These are phyloP conservation scores for Menidia menidia DNA, from an alignment of 2,797 vertebrate species.

Conservation along the genomic window DNA sequence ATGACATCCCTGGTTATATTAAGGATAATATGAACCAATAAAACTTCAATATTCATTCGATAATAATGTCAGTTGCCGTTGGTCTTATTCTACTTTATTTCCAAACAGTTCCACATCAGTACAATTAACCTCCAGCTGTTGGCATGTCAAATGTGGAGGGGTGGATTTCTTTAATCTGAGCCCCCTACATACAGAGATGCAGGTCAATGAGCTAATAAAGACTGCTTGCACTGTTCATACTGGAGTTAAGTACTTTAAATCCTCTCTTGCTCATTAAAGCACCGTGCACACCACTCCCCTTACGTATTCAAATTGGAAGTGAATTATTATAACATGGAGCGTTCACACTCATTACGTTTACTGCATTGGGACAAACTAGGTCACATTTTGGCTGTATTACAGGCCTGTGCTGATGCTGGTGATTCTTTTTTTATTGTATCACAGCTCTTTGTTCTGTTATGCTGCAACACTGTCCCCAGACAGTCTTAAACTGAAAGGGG, in stretches of 20 bases:
- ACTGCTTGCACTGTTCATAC: conserved; percentile 29
- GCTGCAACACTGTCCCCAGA: conserved; percentile 54
- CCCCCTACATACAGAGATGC: conserved; percentile 29
- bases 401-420: conserved; percentile 40
- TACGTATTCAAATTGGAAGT: conserved; percentile 61
- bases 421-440: background rate
- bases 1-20: conserved; percentile 22
- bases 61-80: conserved; percentile 45
- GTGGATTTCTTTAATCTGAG: conserved; percentile 22
- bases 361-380: conserved; percentile 64
- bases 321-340: conserved; percentile 58
- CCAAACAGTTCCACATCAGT: conserved; percentile 37
- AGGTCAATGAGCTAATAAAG: conserved; percentile 69
- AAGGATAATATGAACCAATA: conserved; percentile 38
- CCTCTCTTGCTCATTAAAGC: conserved; percentile 46
- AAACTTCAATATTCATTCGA: conserved; percentile 40
- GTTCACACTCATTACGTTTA: conserved; percentile 55
- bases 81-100: conserved; percentile 30
- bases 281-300: conserved; percentile 34
- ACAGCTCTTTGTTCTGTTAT: conserved; percentile 25
- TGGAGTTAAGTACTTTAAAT: conserved; percentile 57
- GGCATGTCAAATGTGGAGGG: conserved; percentile 48
- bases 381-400: conserved; percentile 59
- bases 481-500: conserved; percentile 48
- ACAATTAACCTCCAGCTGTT: conserved; percentile 58